Percentiles rank a stretch among this genome's conserved stretches.
Conservation (phyloP, 2,888 invertebrate species). For the Eilema depressum region DNA sequence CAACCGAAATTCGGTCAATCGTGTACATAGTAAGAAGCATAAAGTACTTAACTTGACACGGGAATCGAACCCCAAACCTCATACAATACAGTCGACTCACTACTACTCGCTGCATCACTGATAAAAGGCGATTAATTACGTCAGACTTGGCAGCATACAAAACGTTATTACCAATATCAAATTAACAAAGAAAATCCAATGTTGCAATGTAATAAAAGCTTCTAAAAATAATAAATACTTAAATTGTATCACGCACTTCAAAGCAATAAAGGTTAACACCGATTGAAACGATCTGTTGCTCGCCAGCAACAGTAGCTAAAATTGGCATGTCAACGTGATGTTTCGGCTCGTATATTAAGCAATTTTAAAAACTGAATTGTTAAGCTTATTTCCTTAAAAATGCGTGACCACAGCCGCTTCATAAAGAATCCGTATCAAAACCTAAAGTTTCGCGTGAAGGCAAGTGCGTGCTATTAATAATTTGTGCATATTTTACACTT, state of each 20-base stretch:
- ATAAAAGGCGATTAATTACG: background rate
- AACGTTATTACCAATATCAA: background rate
- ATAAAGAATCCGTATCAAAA: slow-evolving; percentile 48
- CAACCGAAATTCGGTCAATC: background rate
- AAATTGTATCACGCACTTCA: background rate
- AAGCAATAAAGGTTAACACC: slow-evolving; percentile 1
- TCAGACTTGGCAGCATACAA: background rate
- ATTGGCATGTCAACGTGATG: slow-evolving; percentile 14
- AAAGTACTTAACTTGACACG: background rate
- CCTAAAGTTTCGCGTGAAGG: slow-evolving; percentile 57
- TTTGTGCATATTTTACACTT: slow-evolving; percentile 72
- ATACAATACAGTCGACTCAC: background rate
- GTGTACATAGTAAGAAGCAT: too few relatives aligned
- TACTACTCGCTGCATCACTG: background rate
- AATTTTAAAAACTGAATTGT: slow-evolving; percentile 22
- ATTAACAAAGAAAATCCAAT: background rate
- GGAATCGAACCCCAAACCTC: background rate
- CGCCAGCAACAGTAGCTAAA: slow-evolving; percentile 17
- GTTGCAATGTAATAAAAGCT: background rate
- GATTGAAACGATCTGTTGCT: slow-evolving; percentile 10
- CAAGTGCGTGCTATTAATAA: slow-evolving; percentile 66
- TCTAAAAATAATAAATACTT: background rate
- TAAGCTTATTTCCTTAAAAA: slow-evolving; percentile 32
- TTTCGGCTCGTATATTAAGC: slow-evolving; percentile 18
- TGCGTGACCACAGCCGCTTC: slow-evolving; percentile 47